Conservation (phyloP, 2,888 invertebrate species). For the Trachelus stipa region DNA sequence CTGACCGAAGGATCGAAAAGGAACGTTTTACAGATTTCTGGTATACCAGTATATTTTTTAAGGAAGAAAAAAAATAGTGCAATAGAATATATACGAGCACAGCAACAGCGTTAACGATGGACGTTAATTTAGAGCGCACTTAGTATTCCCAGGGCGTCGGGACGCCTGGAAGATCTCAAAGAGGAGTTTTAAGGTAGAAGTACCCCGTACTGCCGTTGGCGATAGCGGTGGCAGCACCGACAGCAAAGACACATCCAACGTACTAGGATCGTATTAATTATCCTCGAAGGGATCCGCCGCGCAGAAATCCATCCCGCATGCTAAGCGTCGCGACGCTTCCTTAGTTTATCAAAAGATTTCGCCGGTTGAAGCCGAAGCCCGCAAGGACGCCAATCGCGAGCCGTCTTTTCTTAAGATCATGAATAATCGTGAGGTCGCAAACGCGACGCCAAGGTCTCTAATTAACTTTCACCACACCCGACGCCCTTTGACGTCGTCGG, state of each 20-base stretch:
- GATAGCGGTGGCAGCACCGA: too few species aligned
- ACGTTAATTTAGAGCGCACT: conserved; percentile 19
- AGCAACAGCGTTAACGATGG: background rate
- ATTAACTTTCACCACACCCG: background rate
- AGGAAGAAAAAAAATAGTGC: too few species aligned
- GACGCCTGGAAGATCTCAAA: conserved; percentile 16
- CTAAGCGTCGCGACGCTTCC: conserved; percentile 2
- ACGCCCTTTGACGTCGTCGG: too few species aligned
- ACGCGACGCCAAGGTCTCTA: background rate
- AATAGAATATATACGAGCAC: too few species aligned
- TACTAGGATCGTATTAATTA: conserved; percentile 7
- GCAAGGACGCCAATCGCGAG: background rate
- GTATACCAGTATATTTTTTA: too few species aligned
- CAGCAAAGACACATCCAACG: background rate
- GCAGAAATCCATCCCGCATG: conserved; percentile 9
- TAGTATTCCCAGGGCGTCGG: conserved; percentile 19
- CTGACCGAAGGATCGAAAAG: too few species aligned
- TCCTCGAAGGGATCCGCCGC: conserved; percentile 1
- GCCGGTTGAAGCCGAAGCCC: too few species aligned
- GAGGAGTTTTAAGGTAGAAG: conserved; percentile 1
- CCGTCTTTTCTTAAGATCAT: background rate
- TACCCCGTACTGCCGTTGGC: too few species aligned
- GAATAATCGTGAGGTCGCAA: background rate
- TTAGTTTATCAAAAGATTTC: background rate
- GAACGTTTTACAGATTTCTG: too few species aligned